Base-by-base conservation (phyloP, 2,113 vertebrate genomes). In the Rhizomys pruinosus region DNA sequence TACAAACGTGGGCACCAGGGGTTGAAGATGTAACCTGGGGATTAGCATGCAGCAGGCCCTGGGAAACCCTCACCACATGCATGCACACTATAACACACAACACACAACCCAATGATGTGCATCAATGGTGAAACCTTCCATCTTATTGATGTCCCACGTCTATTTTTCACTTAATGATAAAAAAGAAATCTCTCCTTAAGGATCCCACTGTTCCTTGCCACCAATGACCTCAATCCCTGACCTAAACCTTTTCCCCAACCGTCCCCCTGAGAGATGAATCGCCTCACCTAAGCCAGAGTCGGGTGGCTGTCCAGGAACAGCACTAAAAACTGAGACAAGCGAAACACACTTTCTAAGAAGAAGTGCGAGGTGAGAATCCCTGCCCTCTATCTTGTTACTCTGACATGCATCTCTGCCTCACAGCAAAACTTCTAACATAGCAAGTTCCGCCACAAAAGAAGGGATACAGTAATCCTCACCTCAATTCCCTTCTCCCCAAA, bases 231-330 rank as follows among this genome's bases (percentile, higher is more conserved):
- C n/a, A n/a, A n/a, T n/a, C n/a, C 52, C 66, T 80, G 44, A 66
- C 76, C n/a, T 61, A 84, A 57, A 91, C 55, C 71, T 61, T 82
- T 78, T 89, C 63, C 69, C 68, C 42, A 74, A 37, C 17, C n/a
- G n/a, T n/a, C 90, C 52, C 80, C 64, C 47, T 84, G 13, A 74
- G 37, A 86, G 59, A 81, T 1, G 72, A 80, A n/a, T n/a, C n/a
- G n/a, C n/a, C n/a, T 84, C 80, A 79, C 84, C 89, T 73, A 93
- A 52, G 55, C 79, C 74, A 37, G 57, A 96, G 44, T 34, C n/a
- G n/a, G n/a, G n/a, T n/a, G n/a, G n/a, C n/a, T n/a, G n/a, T n/a
- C n/a, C n/a, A n/a, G n/a, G n/a, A n/a, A n/a, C n/a, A n/a, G n/a
- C n/a, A n/a, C n/a, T n/a, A n/a, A n/a, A n/a, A n/a, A n/a, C n/a